Evolutionary conservation across 2,797 vertebrate species (phyloP).

Genomic region (Notolabrus celidotus): DNA sequence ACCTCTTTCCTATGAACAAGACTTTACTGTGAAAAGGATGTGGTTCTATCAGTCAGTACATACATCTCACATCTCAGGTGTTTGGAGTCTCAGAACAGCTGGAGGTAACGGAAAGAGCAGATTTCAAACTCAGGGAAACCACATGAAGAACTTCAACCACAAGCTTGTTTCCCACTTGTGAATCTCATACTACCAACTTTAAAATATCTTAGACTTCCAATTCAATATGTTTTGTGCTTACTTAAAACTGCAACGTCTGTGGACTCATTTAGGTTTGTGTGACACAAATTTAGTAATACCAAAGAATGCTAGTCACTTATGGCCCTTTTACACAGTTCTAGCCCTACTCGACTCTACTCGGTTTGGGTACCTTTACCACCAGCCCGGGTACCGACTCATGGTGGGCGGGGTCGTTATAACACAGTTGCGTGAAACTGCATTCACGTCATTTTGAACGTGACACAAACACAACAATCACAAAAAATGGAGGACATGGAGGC

Average conservation of each 20-base stretch:
- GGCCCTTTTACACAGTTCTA: too few species aligned
- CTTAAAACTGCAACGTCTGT: background rate
- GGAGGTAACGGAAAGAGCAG: conserved; percentile 27
- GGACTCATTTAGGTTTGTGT: too few species aligned
- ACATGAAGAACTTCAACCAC: conserved; percentile 35
- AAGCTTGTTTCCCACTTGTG: conserved; percentile 22
- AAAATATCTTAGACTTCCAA: background rate
- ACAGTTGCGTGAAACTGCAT: too few species aligned
- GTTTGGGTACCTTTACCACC: too few species aligned
- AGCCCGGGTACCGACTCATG: too few species aligned
- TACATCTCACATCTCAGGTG: conserved; percentile 34
- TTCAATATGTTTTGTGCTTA: background rate
- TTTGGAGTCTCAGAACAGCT: conserved; percentile 50
- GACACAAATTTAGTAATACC: too few species aligned
- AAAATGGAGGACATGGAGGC: too few species aligned
- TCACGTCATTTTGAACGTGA: too few species aligned
- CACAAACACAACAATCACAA: too few species aligned
- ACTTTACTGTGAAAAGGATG: conserved; percentile 30
- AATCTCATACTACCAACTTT: conserved; percentile 5
- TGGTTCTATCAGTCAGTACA: conserved; percentile 35
- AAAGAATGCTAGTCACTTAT: too few species aligned
- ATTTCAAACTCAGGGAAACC: conserved; percentile 32
- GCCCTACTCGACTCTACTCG: too few species aligned
- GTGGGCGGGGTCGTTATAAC: too few species aligned
- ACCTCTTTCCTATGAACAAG: conserved; percentile 10